Evolutionary conservation across 1,140 invertebrate genomes (phyloP).

Genomic region (Ptiloglossa arizonensis): DNA sequence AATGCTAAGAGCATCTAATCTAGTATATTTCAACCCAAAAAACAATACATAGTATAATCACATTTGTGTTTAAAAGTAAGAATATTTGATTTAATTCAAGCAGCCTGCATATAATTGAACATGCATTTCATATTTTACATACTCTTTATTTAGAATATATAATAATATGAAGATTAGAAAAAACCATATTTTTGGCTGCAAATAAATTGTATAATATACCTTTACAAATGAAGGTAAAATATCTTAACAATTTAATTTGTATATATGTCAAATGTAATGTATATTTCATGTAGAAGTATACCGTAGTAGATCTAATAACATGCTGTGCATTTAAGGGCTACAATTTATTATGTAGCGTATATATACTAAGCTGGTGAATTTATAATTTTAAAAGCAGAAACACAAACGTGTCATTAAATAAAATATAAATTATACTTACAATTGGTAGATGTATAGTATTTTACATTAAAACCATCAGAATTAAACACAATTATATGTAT

Average conservation of each 20-base stretch:
- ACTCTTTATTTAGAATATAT: conserved; percentile 18
- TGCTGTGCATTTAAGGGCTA: conserved; percentile 35
- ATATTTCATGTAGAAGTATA: conserved; percentile 59
- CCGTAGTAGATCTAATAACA: conserved; percentile 31
- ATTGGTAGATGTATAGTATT: conserved; percentile 1
- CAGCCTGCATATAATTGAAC: conserved; percentile 19
- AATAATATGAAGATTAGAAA: conserved; percentile 29
- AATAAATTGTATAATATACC: conserved; percentile 38
- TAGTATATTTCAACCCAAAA: conserved; percentile 15
- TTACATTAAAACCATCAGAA: conserved; percentile 1
- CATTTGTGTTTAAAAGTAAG: conserved; percentile 31
- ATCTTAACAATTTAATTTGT: conserved; percentile 53
- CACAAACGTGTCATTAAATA: conserved; percentile 7
- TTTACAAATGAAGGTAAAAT: conserved; percentile 28
- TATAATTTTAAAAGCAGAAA: conserved; percentile 16
- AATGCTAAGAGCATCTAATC: conserved; percentile 34
- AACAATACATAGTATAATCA: conserved; percentile 24
- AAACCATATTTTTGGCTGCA: conserved; percentile 32
- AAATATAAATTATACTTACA: conserved; percentile 10
- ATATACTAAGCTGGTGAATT: neutral
- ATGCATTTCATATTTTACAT: conserved; percentile 39
- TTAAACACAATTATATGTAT: neutral
- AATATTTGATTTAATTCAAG: conserved; percentile 22
- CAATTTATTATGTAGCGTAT: neutral
- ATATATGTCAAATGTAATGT: conserved; percentile 59